Base-by-base conservation (phyloP, 2,888 invertebrate genomes). In the Nudaria mundana region DNA sequence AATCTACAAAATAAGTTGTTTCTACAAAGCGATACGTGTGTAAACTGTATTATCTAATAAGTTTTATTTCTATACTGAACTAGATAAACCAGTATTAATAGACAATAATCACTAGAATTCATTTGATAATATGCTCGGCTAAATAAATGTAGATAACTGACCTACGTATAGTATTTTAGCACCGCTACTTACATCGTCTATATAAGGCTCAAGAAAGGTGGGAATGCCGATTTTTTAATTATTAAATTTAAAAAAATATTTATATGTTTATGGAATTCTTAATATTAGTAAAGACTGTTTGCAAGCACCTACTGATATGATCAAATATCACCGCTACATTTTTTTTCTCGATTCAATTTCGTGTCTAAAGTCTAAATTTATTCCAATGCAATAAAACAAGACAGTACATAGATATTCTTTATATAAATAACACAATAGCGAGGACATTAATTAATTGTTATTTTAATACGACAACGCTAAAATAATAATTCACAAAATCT, bases 131-230 rank as follows among this genome's bases (percentile, higher is more conserved):
- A 13, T 37, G 32, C 33, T 44, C 29, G 16, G 32, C 16, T 44
- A 42, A 44, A 39, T 20, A 38, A 48, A 44, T n/a, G 4, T 36
- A 10, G 32, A 37, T 37, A 41, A 40, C 24, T n/a, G n/a, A 37
- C 42, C 44, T 52, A 50, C 44, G 34, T 39, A 54, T 52, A 59
- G 37, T 26, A 20, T 50, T 57, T 54, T 66, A 69, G 70, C 67
- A 69, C 70, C 69, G 61, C 63, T 65, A 64, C 56, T 57, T 55
- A 59, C 42, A 43, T 45, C 40, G 55, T n/a, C n/a, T n/a, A 54
- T 52, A 56, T 51, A 55, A 62, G 52, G 53, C 54, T 47, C 40
- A 35, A 56, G 43, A 52, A 61, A 67, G 70, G 70, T 70, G 70
- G 70, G 71, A 56, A 70, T 57, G 48, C 57, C 57, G 52, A 56